Conservation (phyloP, 2,797 vertebrate species). For the Chromis chromis region DNA sequence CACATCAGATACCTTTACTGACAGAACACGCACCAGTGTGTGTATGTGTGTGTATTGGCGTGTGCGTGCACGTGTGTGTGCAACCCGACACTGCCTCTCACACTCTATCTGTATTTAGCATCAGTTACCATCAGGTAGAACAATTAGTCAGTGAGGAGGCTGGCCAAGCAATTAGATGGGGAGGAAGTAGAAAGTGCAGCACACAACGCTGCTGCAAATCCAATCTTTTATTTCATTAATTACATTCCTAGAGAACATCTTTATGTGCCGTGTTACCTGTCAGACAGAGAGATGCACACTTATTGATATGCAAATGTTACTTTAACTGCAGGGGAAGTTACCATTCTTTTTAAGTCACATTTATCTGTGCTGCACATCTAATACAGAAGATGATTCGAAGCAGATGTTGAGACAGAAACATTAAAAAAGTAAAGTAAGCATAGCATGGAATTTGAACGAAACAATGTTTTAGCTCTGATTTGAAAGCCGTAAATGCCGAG, state of each 20-base stretch:
- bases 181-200: constrained; percentile 47
- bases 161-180: constrained; percentile 60
- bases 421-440: neutral
- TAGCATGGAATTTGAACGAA: neutral
- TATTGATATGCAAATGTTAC: neutral
- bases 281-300: neutral
- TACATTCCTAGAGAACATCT: neutral
- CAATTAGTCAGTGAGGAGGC: constrained; percentile 68
- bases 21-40: constrained; percentile 50
- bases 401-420: neutral
- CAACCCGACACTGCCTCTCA: constrained; percentile 66
- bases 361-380: neutral
- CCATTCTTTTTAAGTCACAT: too few species aligned
- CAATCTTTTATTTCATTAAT: constrained; percentile 37
- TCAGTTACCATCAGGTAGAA: constrained; percentile 69
- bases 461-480: neutral
- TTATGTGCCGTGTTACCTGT: neutral
- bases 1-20: constrained; percentile 76
- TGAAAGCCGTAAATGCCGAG: too few species aligned
- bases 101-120: constrained; percentile 76
- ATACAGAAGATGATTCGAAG: too few species aligned
- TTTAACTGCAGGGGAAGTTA: neutral
- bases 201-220: constrained; percentile 8
- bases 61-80: constrained; percentile 19
- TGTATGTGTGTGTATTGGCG: constrained; percentile 20